Conservation (phyloP, 2,888 invertebrate genomes). For the Sicus ferrugineus region DNA sequence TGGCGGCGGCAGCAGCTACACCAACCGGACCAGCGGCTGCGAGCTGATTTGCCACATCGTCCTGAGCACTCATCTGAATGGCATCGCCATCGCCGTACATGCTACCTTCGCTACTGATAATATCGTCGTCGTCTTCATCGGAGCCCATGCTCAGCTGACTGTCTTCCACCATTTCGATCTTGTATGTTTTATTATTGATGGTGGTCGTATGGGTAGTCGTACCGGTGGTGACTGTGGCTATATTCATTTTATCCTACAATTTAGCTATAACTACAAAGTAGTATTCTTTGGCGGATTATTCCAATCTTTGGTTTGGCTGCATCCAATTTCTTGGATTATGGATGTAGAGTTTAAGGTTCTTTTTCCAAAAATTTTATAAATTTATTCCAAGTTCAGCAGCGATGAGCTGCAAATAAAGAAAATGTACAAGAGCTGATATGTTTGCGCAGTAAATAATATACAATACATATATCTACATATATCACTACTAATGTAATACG, state of each 20-base stretch:
- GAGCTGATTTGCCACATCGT: conserved; percentile 94
- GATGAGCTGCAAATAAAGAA: too few species aligned
- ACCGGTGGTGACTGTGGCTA: conserved; percentile 61
- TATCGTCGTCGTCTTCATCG: conserved; percentile 87
- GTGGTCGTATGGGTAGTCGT: conserved; percentile 54
- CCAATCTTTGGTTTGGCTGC: conserved; percentile 39
- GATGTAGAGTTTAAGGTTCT: too few species aligned
- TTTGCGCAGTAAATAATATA: too few species aligned
- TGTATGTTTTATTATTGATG: conserved; percentile 66
- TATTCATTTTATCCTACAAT: conserved; percentile 52
- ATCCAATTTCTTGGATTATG: background rate
- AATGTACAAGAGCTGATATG: too few species aligned
- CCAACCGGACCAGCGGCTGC: conserved; percentile 96
- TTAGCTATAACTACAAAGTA: conserved; percentile 44
- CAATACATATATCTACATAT: too few species aligned
- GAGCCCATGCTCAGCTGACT: conserved; percentile 71
- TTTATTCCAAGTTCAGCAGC: too few species aligned
- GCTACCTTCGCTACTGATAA: conserved; percentile 82
- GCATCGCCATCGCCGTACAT: conserved; percentile 85
- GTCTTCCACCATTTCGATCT: conserved; percentile 76
- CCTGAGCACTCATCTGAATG: conserved; percentile 71
- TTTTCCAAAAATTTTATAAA: too few species aligned
- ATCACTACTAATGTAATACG: too few species aligned
- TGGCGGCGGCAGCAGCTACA: conserved; percentile 96
- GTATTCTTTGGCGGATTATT: conserved; percentile 38